Evolutionary conservation across 2,113 vertebrate genomes (phyloP).

Genomic region (Chaetorhynchus papuensis): DNA sequence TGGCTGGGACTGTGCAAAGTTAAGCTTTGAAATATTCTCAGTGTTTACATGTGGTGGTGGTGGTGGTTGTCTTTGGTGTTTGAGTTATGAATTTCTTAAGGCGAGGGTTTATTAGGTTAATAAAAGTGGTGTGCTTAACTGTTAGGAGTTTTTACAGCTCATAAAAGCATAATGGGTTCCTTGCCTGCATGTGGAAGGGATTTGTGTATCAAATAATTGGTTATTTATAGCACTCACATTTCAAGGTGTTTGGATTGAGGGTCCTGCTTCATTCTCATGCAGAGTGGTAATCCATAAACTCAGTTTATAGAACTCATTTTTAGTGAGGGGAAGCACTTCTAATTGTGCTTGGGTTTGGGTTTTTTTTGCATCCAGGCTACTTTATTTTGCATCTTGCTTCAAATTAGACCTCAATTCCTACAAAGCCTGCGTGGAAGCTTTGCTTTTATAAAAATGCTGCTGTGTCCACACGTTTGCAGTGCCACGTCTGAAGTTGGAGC

Average conservation of each 20-base stretch:
- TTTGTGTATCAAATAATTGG: background rate
- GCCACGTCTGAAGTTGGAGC: background rate
- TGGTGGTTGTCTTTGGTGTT: conserved; percentile 22
- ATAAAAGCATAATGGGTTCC: conserved; percentile 4
- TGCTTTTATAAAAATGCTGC: background rate
- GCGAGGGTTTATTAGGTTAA: background rate
- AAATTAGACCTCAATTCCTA: background rate
- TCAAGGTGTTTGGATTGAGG: background rate
- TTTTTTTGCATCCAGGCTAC: background rate
- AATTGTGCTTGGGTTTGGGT: background rate
- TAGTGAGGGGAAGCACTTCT: background rate
- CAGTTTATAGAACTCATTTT: background rate
- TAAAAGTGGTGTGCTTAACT: conserved; percentile 8
- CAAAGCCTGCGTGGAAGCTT: background rate
- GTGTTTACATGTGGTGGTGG: background rate
- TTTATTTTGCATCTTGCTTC: background rate
- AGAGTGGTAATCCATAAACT: background rate
- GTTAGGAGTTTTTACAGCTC: conserved; percentile 31
- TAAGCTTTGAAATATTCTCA: background rate
- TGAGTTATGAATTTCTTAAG: conserved; percentile 11
- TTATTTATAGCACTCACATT: background rate
- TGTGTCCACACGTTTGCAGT: rapidly evolving
- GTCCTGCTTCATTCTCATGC: background rate
- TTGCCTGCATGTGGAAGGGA: background rate
- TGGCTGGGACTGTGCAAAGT: background rate